Conservation (phyloP, 1,140 invertebrate genomes). For the Zaprionus africanus region DNA sequence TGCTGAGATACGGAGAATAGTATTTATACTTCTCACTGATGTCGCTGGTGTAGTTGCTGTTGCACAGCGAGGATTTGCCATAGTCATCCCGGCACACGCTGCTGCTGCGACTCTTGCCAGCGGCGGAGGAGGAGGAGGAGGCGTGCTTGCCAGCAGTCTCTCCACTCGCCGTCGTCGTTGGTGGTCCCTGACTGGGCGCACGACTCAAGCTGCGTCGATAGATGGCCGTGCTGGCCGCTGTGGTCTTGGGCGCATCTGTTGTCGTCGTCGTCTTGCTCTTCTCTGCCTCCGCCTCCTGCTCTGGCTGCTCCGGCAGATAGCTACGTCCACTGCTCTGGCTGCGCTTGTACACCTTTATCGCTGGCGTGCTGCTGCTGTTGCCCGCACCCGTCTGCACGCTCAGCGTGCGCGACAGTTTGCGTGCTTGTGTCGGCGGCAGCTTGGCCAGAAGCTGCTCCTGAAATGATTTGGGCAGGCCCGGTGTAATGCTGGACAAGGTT, state of each 20-base stretch:
- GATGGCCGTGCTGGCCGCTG: conserved; percentile 59
- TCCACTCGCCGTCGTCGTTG: too few relatives aligned
- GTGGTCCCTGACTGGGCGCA: conserved; percentile 33
- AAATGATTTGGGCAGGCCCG: conserved; percentile 87
- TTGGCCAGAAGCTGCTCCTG: conserved; percentile 88
- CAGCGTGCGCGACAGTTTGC: conserved; percentile 87
- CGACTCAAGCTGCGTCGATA: conserved; percentile 74
- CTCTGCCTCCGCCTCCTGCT: conserved; percentile 22
- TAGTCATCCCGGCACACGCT: conserved; percentile 76
- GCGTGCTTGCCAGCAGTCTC: not conserved
- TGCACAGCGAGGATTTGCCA: conserved; percentile 70
- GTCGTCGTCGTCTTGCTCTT: conserved; percentile 26
- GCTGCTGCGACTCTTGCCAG: conserved; percentile 67
- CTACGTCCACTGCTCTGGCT: conserved; percentile 78
- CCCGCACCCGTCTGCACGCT: conserved; percentile 84
- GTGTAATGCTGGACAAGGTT: conserved; percentile 88
- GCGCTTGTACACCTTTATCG: conserved; percentile 72
- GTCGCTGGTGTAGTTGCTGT: conserved; percentile 71
- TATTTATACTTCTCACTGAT: conserved; percentile 83
- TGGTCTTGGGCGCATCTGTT: conserved; percentile 66
- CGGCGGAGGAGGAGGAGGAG: not conserved
- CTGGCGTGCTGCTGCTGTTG: not conserved
- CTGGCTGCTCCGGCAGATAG: conserved; percentile 44
- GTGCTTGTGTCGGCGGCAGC: conserved; percentile 87
- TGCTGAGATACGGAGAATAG: conserved; percentile 79